Evolutionary conservation across 2,113 vertebrate genomes (phyloP), one percentile per base, ranked within the genome.

Genomic region (Alethe castanea): DNA sequence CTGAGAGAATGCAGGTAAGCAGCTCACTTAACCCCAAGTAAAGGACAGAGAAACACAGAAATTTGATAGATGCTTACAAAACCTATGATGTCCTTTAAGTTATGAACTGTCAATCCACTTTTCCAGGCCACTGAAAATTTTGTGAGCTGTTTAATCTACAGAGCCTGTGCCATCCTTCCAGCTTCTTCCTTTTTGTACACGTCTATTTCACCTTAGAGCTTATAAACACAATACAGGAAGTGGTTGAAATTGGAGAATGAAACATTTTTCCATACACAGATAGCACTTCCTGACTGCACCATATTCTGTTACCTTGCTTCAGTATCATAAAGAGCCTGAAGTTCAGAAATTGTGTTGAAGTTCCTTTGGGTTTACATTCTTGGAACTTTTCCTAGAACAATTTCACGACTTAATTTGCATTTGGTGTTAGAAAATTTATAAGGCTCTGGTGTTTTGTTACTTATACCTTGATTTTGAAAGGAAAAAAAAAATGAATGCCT

Each of bases 361-460:
- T 50, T 95, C 81, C 71, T 80, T 60, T 82, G 77, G 94, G 90
- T 90, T 95, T 93, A 67, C 45, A 23, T 87, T 92, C 86, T 92
- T 97, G 95, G 92, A 96, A 95, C 88, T 74, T 94, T 90, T 95
- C 93, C 92, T 96, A 79, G 52, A 82, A 61, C 71, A 95, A 86
- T 96, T 95, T 94, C 69, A 92, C 0, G 1, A 82, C 56, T 67
- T 95, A 95, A 86, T 96, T 95, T 97, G 82, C 92, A 86, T 94
- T 97, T 94, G 82, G 88, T 97, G 91, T 96, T 92, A 74, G 89
- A 76, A 90, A 90, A 78, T 96, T 97, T 97, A 86, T 96, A 97
- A 95, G 94, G 77, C 94, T 92, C 85, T 60, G 35, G 84, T 95
- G 92, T 48, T 96, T 94, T 95, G 65, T 95, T 96, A 89, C 76